Evolutionary conservation across 1,140 invertebrate species (phyloP).

Genomic region (Steinernema khuongi): DNA sequence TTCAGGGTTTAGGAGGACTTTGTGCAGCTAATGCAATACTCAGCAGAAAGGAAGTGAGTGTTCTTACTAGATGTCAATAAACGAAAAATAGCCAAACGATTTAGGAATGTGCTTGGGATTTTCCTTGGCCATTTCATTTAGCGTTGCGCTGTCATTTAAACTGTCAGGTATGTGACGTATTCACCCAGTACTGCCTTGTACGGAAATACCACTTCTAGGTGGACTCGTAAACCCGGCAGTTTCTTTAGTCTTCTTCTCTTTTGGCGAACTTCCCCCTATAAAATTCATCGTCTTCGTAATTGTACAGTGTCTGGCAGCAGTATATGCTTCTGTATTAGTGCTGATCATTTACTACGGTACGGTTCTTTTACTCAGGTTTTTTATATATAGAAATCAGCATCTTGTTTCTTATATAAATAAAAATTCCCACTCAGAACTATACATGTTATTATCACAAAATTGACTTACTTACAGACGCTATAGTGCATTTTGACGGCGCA

Average conservation of each 20-base stretch:
- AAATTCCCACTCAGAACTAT: too few relatives aligned
- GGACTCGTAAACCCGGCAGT: background rate
- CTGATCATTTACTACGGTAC: background rate
- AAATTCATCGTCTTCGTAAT: background rate
- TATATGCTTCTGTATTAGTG: background rate
- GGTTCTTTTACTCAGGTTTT: background rate
- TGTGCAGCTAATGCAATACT: background rate
- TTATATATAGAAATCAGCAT: background rate
- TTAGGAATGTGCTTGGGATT: conserved; percentile 2
- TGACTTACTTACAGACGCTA: background rate
- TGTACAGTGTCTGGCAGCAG: background rate
- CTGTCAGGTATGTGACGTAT: background rate
- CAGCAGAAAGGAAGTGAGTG: background rate
- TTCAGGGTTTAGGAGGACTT: background rate
- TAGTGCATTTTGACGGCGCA: background rate
- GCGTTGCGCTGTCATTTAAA: background rate
- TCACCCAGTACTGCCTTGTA: background rate
- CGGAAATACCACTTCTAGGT: background rate
- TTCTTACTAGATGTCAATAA: background rate
- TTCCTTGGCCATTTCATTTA: background rate
- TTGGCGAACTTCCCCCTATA: background rate
- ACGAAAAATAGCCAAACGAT: background rate
- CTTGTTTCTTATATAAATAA: too few relatives aligned
- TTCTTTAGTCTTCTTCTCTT: background rate
- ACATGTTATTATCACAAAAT: too few relatives aligned